phyloP scores from a whole-genome alignment of 2,113 vertebrate genomes.

The Aphyosemion australe region DNA sequence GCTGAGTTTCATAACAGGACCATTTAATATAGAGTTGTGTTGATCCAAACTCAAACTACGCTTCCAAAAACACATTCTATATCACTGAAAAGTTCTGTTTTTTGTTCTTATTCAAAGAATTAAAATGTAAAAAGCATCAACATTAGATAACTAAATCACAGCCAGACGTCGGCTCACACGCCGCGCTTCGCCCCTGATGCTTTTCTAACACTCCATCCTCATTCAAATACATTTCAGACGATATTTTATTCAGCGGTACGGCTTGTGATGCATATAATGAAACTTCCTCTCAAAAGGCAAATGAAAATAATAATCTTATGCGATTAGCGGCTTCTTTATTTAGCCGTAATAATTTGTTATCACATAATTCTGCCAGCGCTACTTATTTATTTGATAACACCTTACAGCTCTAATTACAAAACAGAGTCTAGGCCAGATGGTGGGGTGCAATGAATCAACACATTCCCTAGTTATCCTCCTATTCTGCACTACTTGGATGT shows the following conservation, averaged over 20 bases:
- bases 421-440: slow-evolving; percentile 56
- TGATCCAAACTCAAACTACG: no score
- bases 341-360: slow-evolving; percentile 80
- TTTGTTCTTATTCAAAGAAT: slow-evolving; percentile 8
- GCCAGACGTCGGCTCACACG: slow-evolving; percentile 36
- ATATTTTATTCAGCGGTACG: slow-evolving; percentile 64
- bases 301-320: slow-evolving; percentile 73
- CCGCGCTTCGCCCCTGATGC: slow-evolving; percentile 16
- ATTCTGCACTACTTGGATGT: slow-evolving; percentile 68
- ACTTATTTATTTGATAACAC: slow-evolving; percentile 79
- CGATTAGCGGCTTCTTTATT: slow-evolving; percentile 78
- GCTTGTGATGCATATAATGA: slow-evolving; percentile 81
- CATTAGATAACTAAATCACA: slow-evolving; percentile 16
- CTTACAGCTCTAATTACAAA: slow-evolving; percentile 79
- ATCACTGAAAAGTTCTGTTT: not conserved
- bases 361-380: slow-evolving; percentile 64
- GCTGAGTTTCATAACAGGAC: no score
- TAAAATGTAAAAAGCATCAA: slow-evolving; percentile 13
- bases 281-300: slow-evolving; percentile 72
- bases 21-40: no score
- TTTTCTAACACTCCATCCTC: slow-evolving; percentile 45
- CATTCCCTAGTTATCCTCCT: slow-evolving; percentile 71
- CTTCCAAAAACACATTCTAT: not conserved
- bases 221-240: slow-evolving; percentile 73
- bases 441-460: slow-evolving; percentile 52